phyloP scores from a whole-genome alignment of 2,888 invertebrate species.

The Crepidodera aurea region DNA sequence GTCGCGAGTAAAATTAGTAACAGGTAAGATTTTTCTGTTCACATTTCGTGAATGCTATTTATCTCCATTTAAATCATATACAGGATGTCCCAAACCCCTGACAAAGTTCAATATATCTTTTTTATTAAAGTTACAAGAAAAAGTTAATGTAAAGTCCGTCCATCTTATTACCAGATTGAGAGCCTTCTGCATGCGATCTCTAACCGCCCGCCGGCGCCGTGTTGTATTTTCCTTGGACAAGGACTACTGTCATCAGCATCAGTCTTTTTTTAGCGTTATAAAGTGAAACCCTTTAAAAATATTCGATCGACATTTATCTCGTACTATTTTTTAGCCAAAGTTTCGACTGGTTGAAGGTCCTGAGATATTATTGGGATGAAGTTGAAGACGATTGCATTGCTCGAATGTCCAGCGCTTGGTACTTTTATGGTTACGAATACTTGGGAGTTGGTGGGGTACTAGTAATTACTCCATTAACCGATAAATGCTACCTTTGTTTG shows the following conservation, averaged over 20 bases:
- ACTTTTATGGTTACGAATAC: conserved; percentile 90
- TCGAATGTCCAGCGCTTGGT: conserved; percentile 84
- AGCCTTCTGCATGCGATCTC: too few relatives aligned
- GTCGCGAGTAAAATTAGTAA: conserved; percentile 72
- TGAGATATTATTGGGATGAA: conserved; percentile 88
- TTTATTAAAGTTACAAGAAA: too few relatives aligned
- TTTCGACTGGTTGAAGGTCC: conserved; percentile 91
- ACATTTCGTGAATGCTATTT: too few relatives aligned
- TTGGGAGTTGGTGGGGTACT: conserved; percentile 85
- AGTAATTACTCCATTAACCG: conserved; percentile 90
- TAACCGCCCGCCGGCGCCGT: too few relatives aligned
- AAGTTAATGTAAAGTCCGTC: too few relatives aligned
- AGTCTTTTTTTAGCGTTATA: too few relatives aligned
- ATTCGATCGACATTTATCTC: too few relatives aligned
- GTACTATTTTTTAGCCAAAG: conserved; percentile 67
- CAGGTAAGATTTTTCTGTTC: conserved; percentile 63
- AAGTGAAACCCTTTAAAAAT: too few relatives aligned
- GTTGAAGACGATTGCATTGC: conserved; percentile 81
- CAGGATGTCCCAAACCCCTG: background rate
- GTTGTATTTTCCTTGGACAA: too few relatives aligned
- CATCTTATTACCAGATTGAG: too few relatives aligned
- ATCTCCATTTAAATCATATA: background rate
- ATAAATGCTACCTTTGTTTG: conserved; percentile 86
- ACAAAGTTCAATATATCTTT: too few relatives aligned
- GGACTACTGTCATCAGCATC: too few relatives aligned